Evolutionary conservation across 1,140 invertebrate genomes (phyloP), one percentile per base, ranked within the genome.

Genomic region (Brachionus sp.): DNA sequence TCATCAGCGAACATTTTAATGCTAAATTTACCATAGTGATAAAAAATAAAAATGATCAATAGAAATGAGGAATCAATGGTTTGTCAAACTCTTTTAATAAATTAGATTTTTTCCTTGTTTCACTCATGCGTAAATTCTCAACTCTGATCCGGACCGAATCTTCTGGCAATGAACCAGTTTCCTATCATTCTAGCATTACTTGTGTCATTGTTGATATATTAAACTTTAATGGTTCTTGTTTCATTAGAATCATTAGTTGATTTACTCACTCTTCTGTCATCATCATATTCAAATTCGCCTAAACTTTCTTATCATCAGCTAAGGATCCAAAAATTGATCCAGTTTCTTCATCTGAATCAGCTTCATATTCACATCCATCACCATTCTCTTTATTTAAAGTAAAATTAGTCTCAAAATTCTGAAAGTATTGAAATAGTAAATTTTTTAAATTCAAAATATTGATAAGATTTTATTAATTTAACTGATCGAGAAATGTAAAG

Each of bases 401-500:
- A 33, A 64, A 64, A 64, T 64, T 64, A 64, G 62, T 9, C 62
- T 64, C 50, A 64, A 64, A 64, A n/a, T 64, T 25, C 62, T 25
- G 5, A 64, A 16, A 64, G 16, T 64, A 0, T 57, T 19, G 3
- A 25, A 57, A 57, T 19, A 57, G 23, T 57, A 57, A 57, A 57
- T 57, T 57, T n/a, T 19, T 57, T 57, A 57, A 57, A 19, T 57
- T 57, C 4, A 19, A 57, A 19, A 57, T n/a, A 57, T 57, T 57
- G n/a, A 57, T 19, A 19, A 57, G n/a, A 19, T 57, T 64, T 29
- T 7, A 64, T 64, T 64, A 29, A 6, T 64, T 16, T 64, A 7
- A n/a, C n/a, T n/a, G n/a, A 2, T 46, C 5, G n/a, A 46, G 10
- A 46, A 46, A n/a, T 46, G 2, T 46, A n/a, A 46, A n/a, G n/a